Conservation (phyloP, 2,113 vertebrate species). For the Condylura cristata region DNA sequence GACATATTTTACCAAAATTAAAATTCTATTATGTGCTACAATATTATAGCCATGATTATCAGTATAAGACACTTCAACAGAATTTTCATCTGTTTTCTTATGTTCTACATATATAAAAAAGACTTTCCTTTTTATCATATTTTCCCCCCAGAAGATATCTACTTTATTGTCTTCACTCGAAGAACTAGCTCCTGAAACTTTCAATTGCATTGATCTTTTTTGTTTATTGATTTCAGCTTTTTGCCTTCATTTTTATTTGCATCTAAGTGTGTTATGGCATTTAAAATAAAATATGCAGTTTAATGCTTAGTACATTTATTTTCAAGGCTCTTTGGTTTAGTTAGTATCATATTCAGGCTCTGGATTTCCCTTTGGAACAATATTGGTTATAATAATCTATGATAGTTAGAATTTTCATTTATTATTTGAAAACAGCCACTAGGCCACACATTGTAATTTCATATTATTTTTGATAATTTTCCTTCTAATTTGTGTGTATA, state of each 20-base stretch:
- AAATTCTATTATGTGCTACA: neutral
- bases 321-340: neutral
- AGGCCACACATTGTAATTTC: neutral
- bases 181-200: neutral
- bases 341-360: neutral
- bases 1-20: slow-evolving; percentile 22
- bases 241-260: neutral
- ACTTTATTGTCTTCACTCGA: neutral
- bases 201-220: neutral
- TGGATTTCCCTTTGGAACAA: neutral
- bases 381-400: neutral
- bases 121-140: neutral
- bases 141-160: neutral
- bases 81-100: neutral
- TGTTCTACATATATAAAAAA: neutral
- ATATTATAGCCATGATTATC: neutral
- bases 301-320: neutral
- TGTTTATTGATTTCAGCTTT: neutral
- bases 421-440: neutral
- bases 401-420: neutral
- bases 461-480: neutral
- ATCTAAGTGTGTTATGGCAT: neutral
- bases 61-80: neutral
- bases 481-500: neutral
- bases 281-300: neutral